Evolutionary conservation across 2,888 invertebrate genomes (phyloP).

Genomic region (Mythimna ferrago): DNA sequence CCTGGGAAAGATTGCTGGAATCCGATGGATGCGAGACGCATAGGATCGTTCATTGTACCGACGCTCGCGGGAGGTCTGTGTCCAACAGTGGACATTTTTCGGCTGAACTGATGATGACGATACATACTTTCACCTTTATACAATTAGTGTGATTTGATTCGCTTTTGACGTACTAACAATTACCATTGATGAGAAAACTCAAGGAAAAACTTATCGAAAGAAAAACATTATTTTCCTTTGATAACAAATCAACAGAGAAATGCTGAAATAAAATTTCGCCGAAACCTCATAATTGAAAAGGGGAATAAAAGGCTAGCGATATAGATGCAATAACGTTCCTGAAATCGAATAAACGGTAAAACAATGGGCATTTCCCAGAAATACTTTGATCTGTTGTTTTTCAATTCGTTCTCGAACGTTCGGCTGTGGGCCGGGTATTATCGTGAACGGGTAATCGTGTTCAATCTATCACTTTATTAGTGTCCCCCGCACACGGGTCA

Average conservation of each 20-base stretch:
- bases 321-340: slow-evolving; percentile 50
- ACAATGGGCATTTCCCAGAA: slow-evolving; percentile 41
- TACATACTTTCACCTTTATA: no score
- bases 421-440: slow-evolving; percentile 45
- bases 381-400: slow-evolving; percentile 63
- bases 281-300: slow-evolving; percentile 46
- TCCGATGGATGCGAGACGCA: no score
- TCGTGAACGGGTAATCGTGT: slow-evolving; percentile 58
- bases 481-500: no score
- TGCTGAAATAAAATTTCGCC: slow-evolving; percentile 29
- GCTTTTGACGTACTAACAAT: background rate
- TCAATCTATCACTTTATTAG: slow-evolving; percentile 64
- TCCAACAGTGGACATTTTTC: no score
- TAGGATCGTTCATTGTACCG: no score
- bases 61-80: no score
- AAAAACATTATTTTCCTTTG: background rate
- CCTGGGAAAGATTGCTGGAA: no score
- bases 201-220: slow-evolving; percentile 15
- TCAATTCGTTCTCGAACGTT: slow-evolving; percentile 58
- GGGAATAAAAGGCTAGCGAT: slow-evolving; percentile 39
- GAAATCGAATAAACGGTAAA: slow-evolving; percentile 47
- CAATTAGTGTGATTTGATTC: background rate
- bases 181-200: background rate
- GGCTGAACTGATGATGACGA: no score
- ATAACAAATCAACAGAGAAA: slow-evolving; percentile 19